Conservation (phyloP, 2,797 vertebrate genomes). For the Micrastur ruficollis region DNA sequence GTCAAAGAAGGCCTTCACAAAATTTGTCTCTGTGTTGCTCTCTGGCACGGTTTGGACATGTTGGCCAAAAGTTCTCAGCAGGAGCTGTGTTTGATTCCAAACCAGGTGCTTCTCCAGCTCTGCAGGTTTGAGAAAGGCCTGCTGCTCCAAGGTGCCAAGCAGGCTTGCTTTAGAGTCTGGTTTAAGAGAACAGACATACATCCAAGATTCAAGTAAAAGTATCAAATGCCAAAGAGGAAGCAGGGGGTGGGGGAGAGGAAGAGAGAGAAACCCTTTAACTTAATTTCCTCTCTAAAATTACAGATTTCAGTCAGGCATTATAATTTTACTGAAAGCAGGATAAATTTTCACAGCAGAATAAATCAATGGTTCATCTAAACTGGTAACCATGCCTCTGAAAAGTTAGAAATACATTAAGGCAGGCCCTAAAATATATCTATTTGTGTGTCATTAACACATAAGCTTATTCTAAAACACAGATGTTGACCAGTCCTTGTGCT, state of each 20-base stretch:
- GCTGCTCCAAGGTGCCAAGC: constrained; percentile 82
- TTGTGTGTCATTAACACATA: background rate
- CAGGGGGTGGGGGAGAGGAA: background rate
- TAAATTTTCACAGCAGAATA: background rate
- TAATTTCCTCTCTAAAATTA: background rate
- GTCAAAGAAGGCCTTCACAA: constrained; percentile 83
- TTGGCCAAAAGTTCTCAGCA: constrained; percentile 83
- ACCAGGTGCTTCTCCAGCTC: constrained; percentile 86
- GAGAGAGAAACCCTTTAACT: background rate
- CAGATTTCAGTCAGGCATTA: background rate
- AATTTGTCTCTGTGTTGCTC: constrained; percentile 71
- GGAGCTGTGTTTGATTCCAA: constrained; percentile 83
- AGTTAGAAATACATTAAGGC: background rate
- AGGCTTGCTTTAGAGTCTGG: constrained; percentile 80
- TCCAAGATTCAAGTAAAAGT: background rate
- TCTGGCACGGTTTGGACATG: constrained; percentile 71
- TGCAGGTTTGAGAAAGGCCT: constrained; percentile 79
- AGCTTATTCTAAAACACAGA: background rate
- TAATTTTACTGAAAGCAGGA: background rate
- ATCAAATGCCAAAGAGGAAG: background rate
- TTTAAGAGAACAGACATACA: background rate
- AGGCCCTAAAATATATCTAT: background rate
- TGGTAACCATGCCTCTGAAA: background rate
- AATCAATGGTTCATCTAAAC: background rate
- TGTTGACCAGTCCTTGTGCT: background rate